Evolutionary conservation across 2,113 vertebrate species (phyloP).

Genomic region (Collichthys lucidus): DNA sequence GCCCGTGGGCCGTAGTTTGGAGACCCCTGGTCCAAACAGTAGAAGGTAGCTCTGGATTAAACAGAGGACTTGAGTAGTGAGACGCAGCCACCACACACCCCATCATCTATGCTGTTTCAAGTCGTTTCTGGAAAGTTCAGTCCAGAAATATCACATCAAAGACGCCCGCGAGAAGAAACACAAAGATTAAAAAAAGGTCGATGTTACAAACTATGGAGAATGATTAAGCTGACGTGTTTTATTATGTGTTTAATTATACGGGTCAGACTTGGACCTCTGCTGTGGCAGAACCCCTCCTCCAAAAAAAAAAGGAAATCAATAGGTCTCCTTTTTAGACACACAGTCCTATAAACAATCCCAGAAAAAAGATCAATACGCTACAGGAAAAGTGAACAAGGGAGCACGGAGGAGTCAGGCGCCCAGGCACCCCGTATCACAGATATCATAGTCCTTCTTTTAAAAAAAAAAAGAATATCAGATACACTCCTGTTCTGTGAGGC

Average conservation of each 20-base stretch:
- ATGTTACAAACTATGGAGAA: neutral
- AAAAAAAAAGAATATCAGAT: constrained; percentile 61
- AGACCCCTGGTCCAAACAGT: neutral
- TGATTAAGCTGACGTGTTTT: constrained; percentile 44
- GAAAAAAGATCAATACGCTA: constrained; percentile 76
- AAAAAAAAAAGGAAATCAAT: constrained; percentile 71
- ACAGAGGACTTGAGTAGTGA: too few relatives aligned
- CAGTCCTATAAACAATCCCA: constrained; percentile 73
- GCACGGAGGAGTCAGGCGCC: constrained; percentile 67
- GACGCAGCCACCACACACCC: neutral
- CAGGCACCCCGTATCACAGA: constrained; percentile 46
- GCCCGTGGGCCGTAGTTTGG: too few relatives aligned
- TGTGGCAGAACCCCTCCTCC: constrained; percentile 50
- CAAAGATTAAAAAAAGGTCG: neutral
- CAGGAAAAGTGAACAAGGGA: constrained; percentile 74
- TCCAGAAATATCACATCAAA: neutral
- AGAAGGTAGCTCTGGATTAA: neutral
- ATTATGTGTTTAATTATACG: constrained; percentile 50
- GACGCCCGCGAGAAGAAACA: neutral
- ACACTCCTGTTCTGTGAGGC: constrained; percentile 59
- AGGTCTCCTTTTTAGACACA: constrained; percentile 74
- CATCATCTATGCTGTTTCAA: neutral
- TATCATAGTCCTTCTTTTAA: constrained; percentile 53
- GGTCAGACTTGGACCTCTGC: constrained; percentile 32
- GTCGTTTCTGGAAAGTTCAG: neutral